Evolutionary conservation across 2,888 invertebrate genomes (phyloP).

Genomic region (Eulithis prunata): DNA sequence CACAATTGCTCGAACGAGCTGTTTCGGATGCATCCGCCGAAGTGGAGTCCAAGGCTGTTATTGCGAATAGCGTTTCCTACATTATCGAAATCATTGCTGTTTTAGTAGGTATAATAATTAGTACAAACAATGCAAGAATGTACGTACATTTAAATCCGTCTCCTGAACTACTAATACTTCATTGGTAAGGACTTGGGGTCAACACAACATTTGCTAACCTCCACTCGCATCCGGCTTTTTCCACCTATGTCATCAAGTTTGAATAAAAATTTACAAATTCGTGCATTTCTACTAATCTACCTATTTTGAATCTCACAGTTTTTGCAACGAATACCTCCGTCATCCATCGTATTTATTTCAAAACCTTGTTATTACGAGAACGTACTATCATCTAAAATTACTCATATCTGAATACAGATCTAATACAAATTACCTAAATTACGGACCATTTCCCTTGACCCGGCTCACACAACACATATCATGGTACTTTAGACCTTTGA

Average conservation of each 20-base stretch:
- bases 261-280: no score
- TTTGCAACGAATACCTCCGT: no score
- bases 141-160: no score
- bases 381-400: constrained; percentile 4
- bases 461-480: constrained; percentile 23
- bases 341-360: no score
- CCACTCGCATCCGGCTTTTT: no score
- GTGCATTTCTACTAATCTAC: no score
- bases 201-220: no score
- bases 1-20: constrained; percentile 34
- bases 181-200: no score
- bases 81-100: constrained; percentile 8
- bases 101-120: not conserved
- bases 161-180: no score
- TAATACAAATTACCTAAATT: constrained; percentile 23
- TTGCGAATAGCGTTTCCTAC: constrained; percentile 22
- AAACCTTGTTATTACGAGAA: no score
- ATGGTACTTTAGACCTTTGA: constrained; percentile 7
- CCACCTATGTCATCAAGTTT: no score
- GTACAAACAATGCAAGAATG: not conserved
- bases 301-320: no score
- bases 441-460: constrained; percentile 23
- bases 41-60: constrained; percentile 23
- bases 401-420: constrained; percentile 15
- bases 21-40: constrained; percentile 20